Base-by-base conservation (phyloP, 2,797 vertebrate species). In the Halcyon leucocephala region DNA sequence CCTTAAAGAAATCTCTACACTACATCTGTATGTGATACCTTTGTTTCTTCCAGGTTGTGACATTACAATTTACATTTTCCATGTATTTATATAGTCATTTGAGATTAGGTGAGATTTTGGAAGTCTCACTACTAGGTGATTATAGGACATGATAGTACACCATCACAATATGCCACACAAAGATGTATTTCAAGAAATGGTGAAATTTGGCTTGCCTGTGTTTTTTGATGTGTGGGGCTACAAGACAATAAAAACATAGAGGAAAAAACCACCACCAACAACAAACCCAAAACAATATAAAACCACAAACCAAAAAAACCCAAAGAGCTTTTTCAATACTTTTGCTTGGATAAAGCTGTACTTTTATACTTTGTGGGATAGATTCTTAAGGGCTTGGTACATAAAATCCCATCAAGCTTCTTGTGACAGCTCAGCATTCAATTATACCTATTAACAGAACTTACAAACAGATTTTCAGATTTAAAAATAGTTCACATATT, bases 381-480 rank as follows among this genome's bases (percentile, higher is more conserved):
- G 8, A 54, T 46, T 72, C 66, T 41, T 48, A 41, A 82, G 57
- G 0, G 3, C 18, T 78, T 71, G 49, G 54, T n/a, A 54, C 51
- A 13, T 12, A 77, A 24, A 46, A 44, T 76, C 29, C 54, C 26
- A 42, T 9, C 12, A 60, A 85, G 51, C 62, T 80, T 94, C 77
- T 73, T 72, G 28, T 70, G 55, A 17, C 5, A 48, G 22, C 44
- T 81, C 37, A 67, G 26, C 20, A 79, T 46, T 81, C 54, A 33
- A 69, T 67, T 88, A 24, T 61, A 86, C 16, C 37, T 67, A 39
- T 82, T 94, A 91, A 60, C 57, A 71, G 57, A 82, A 69, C 14
- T 78, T 78, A 69, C 13, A 79, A 79, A 91, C 31, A 83, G 29
- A 74, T 69, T 90, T 88, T 51, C 77, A 86, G 14, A 55, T 78